Base-by-base conservation (phyloP, 2,888 invertebrate genomes). In the Helleia helle region DNA sequence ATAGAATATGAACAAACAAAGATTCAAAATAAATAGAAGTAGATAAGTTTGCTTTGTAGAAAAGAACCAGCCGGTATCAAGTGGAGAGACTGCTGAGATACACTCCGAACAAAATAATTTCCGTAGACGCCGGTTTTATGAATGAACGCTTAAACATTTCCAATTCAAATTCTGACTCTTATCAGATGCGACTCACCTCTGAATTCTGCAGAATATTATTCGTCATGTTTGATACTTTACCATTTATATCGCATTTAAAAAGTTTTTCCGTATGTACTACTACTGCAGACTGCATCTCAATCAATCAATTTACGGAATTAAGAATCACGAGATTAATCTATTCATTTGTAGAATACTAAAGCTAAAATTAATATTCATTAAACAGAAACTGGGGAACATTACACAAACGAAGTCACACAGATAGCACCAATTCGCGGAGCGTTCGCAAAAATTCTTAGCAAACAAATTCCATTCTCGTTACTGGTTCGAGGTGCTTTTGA, bases 41-140 rank as follows among this genome's bases (percentile, higher is more conserved):
- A 22, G 2, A n/a, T n/a, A n/a, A 22, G 5, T 22, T 7, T 22
- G 1, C 3, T 5, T 18, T 18, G 18, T 22, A 22, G 15, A 22
- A 8, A 22, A 29, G 28, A 13, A 22, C 30, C 30, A 15, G 34
- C 12, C 18, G 11, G 34, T 12, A 34, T 22, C 22, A 6, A 34
- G 18, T 7, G 9, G 17, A 11, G 30, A 14, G 25, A 9, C 39
- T 9, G 39, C 24, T 7, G 30, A 39, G 39, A 39, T 25, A 41
- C n/a, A 44, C 25, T 29, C 24, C 25, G 46, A 42, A 47, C 43
- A 40, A 40, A 46, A 47, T 47, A 36, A 47, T 47, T 47, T 47
- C 46, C 46, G 43, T 27, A 28, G 38, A 28, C 44, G 44, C 44
- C 40, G 44, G 39, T 42, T 28, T 34, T 39, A 39, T 39, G 27